Evolutionary conservation across 2,113 vertebrate genomes (phyloP).

Genomic region (Neomonachus schauinslandi): DNA sequence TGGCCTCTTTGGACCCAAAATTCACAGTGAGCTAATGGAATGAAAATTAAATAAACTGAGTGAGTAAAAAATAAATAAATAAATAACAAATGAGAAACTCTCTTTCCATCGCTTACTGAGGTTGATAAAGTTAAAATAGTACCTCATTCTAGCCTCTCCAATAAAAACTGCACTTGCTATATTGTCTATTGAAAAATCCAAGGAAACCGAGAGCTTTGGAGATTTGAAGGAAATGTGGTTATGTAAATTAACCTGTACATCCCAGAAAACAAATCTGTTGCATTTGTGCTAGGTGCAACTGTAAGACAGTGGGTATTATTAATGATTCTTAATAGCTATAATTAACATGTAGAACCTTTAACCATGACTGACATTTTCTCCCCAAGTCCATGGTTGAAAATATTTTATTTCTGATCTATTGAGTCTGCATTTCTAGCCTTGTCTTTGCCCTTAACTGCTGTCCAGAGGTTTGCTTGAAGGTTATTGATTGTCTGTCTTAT

Average conservation of each 20-base stretch:
- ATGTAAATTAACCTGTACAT: not conserved
- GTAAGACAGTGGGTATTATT: not conserved
- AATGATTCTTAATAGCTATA: not conserved
- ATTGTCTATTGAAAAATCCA: not conserved
- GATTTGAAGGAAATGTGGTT: not conserved
- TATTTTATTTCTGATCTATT: not conserved
- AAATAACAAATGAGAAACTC: not conserved
- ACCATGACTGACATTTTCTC: not conserved
- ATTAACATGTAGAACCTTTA: not conserved
- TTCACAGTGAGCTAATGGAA: not conserved
- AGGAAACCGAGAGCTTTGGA: not conserved
- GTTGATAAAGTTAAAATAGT: not conserved
- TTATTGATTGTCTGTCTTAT: not conserved
- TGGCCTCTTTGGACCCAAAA: not conserved
- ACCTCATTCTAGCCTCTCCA: not conserved
- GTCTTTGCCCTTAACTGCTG: not conserved
- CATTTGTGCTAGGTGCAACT: not conserved
- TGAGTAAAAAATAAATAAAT: not conserved
- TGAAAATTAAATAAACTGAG: constrained; percentile 39
- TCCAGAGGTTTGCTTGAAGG: not conserved
- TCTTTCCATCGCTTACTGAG: not conserved
- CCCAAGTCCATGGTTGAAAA: not conserved
- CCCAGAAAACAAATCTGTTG: not conserved
- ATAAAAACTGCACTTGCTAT: not conserved
- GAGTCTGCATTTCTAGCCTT: not conserved